Evolutionary conservation across 2,888 invertebrate species (phyloP).

Genomic region (Morpho helenor): DNA sequence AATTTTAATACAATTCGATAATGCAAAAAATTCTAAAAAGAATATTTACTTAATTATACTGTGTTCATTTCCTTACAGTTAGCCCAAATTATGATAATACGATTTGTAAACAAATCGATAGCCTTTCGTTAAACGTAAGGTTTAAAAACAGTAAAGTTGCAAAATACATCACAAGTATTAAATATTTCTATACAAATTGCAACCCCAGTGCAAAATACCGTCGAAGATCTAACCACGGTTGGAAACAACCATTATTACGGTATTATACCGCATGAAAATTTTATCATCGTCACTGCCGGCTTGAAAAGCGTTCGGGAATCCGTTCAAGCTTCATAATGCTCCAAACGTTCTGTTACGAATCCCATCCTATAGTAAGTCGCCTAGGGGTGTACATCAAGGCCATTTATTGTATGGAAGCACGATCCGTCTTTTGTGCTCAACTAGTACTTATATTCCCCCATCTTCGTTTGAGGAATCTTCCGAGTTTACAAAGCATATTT

Average conservation of each 20-base stretch:
- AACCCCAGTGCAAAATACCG: slow-evolving; percentile 3
- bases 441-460: slow-evolving; percentile 19
- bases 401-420: slow-evolving; percentile 22
- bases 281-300: slow-evolving; percentile 36
- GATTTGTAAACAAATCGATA: no score
- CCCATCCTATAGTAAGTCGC: slow-evolving; percentile 35
- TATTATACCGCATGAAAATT: slow-evolving; percentile 34
- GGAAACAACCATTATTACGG: slow-evolving; percentile 22
- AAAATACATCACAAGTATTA: no score
- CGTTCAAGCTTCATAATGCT: slow-evolving; percentile 47
- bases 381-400: slow-evolving; percentile 38
- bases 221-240: slow-evolving; percentile 13
- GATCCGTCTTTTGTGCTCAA: slow-evolving; percentile 22
- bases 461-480: slow-evolving; percentile 14
- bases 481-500: slow-evolving; percentile 1
- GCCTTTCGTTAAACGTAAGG: no score
- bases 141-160: no score
- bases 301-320: slow-evolving; percentile 55
- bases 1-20: no score
- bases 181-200: neutral
- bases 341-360: slow-evolving; percentile 38
- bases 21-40: no score
- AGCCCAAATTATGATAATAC: no score
- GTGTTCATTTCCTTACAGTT: no score
- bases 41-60: no score